Base-by-base conservation (phyloP, 2,888 invertebrate genomes). In the Augiades crinisus region DNA sequence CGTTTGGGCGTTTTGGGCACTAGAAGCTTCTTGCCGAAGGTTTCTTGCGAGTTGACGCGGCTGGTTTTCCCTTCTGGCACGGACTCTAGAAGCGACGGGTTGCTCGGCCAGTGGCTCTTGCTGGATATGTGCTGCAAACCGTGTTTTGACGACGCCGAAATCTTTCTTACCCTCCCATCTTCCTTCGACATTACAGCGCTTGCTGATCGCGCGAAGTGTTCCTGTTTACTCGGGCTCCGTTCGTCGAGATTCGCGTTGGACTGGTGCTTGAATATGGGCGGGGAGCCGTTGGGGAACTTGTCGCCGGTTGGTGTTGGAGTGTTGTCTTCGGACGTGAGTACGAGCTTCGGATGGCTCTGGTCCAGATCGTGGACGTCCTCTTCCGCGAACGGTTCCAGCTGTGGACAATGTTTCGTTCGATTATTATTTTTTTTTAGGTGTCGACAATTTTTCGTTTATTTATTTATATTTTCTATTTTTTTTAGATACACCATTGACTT, bases 141-240 rank as follows among this genome's bases (percentile, higher is more conserved):
- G 84, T 68, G 80, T 55, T 72, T 75, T 0, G 86, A 82, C 0
- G 75, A 62, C 0, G 84, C 75, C 0, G 79, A 73, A 55, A 78
- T 70, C 71, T 87, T 81, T 68, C 91, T 60, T 24, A 67, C 61
- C 67, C 90, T 57, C 60, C 70, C 57, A 54, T 74, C 70, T 64
- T 81, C 56, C 1, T 90, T 90, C 55, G 93, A 90, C 8, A 95
- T 91, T 0, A 92, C 94, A 17, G 94, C 95, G 43, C 95, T 95
- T 7, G 92, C 94, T 54, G 95, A 95, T 55, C 94, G 75, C 0
- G 90, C 91, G 69, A 94, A 93, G 47, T 77, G 59, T 0, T 57
- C 71, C 0, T 70, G 65, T 30, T 12, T 31, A 8, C 21, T 17
- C 0, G 72, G 68, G 3, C 56, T 62, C 8, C 62, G 57, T 1